A percentile compares a stretch with the other conserved stretches of the same genome.
Conservation (phyloP, 2,113 vertebrate species). For the Penelope pileata region DNA sequence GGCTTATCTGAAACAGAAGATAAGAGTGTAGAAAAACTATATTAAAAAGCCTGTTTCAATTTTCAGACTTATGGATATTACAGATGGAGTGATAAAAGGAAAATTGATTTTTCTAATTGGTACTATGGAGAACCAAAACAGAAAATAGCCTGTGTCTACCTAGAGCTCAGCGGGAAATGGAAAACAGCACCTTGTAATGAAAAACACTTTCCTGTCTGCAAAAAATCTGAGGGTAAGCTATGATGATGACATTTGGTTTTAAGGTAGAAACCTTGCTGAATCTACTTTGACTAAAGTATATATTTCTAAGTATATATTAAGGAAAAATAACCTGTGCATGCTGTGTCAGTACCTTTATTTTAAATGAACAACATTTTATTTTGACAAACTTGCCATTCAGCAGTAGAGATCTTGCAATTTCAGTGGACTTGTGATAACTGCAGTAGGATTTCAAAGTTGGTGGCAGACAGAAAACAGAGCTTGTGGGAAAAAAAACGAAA, state of each 20-base stretch:
- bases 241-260: background rate
- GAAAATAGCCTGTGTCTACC: slow-evolving; percentile 86
- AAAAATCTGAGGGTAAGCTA: slow-evolving; percentile 82
- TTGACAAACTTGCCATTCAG: background rate
- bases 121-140: slow-evolving; percentile 78
- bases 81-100: slow-evolving; percentile 84
- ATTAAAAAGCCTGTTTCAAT: background rate
- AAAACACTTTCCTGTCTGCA: slow-evolving; percentile 85
- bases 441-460: accelerated
- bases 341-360: background rate
- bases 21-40: background rate
- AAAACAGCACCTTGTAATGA: slow-evolving; percentile 85
- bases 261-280: background rate
- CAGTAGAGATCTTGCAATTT: background rate
- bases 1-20: background rate
- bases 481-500: no score
- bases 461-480: background rate
- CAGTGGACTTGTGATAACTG: background rate
- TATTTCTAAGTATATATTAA: background rate
- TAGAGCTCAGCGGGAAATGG: slow-evolving; percentile 86
- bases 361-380: background rate
- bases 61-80: slow-evolving; percentile 82
- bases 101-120: slow-evolving; percentile 86
- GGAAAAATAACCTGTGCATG: background rate
- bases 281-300: background rate